Base-by-base conservation (phyloP, 1,140 invertebrate genomes). In the Pollicipes pollicipes region DNA sequence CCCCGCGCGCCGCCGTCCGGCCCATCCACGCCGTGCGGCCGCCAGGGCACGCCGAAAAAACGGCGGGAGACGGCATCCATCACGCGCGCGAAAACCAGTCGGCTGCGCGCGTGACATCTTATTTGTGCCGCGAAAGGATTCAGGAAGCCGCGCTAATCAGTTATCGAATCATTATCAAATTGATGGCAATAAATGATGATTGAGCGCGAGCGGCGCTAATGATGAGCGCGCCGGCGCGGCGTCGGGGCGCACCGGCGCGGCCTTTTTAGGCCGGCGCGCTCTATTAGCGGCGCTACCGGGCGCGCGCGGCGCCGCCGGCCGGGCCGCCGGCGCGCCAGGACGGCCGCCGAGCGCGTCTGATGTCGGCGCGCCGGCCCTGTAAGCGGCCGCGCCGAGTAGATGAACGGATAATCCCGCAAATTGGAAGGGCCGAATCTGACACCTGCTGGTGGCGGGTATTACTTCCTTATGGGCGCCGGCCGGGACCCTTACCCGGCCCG, bases 131-230 rank as follows among this genome's bases (percentile, higher is more conserved):
- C 45, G 45, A 58, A 58, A 58, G 45, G 45, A 58, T 58, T 58
- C 45, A 58, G 45, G 45, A 58, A 58, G 45, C 45, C 45, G 45
- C 45, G 21, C 45, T 58, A 58, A 58, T 58, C 45, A 58, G 45
- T 58, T 58, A 58, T 58, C 45, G 45, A 58, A 58, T 58, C 45
- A 58, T 58, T 58, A 58, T 58, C 45, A 58, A 58, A 58, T 58
- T 58, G 45, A 58, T 58, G 45, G 45, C 45, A 58, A 58, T 58
- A 58, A 58, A 58, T 58, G 45, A 58, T 58, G 45, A 58, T 58
- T 58, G 45, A 58, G 45, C 45, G 45, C 45, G 45, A 10, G 6
- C 45, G 45, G 45, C 45, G 45, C 45, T 58, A 58, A 58, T 58
- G 45, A 58, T 24, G 32, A 17, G 45, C 45, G 45, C 10, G 2